Evolutionary conservation across 2,113 vertebrate species (phyloP), one percentile per base, ranked within the genome.

Genomic region (Alectura lathami): DNA sequence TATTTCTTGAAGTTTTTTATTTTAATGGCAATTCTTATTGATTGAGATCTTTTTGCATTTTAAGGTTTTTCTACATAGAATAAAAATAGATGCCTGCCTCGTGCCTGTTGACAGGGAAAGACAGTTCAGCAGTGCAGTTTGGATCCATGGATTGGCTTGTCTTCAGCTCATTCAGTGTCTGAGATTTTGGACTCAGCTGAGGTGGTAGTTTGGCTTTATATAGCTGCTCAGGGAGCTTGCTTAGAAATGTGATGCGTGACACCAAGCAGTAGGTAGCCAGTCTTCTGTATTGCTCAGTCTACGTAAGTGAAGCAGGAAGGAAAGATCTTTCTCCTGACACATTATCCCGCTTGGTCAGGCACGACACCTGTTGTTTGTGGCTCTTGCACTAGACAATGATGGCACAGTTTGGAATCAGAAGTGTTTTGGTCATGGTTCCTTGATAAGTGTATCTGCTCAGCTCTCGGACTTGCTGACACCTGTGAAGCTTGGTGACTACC

Each of bases 241-340:
- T 80, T 34, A 50, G 69, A 56, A 81, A 59, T 3, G 1, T 22
- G 27, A 15, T 11, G 2, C 0, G 0, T 51, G 79, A 40, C 36
- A 14, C 20, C 42, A 32, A 80, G 45, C 7, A 3, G 40, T 36
- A 77, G 15, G 77, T 66, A 66, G 13, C 42, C 8, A 2, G 2
- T 69, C 2, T 0, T 43, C 45, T 66, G 36, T n/a, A 21, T 62
- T 66, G 3, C 23, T 73, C 70, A 68, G 50, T n/a, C 27, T 50
- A 0, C 32, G 9, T 38, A 13, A 57, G 40, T 23, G 32, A 83
- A 93, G 21, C 70, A 88, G 54, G 50, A 77, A 57, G 27, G 27
- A 57, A 88, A 50, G 69, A 4, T 50, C 32, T 68, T 89, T 89
- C 21, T 87, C 32, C 36, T 54, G 60, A 64, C 11, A 1, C 15